These are phyloP conservation scores for Peucedramus taeniatus DNA, from an alignment of 2,113 vertebrate genomes.

Conservation along the genomic window DNA sequence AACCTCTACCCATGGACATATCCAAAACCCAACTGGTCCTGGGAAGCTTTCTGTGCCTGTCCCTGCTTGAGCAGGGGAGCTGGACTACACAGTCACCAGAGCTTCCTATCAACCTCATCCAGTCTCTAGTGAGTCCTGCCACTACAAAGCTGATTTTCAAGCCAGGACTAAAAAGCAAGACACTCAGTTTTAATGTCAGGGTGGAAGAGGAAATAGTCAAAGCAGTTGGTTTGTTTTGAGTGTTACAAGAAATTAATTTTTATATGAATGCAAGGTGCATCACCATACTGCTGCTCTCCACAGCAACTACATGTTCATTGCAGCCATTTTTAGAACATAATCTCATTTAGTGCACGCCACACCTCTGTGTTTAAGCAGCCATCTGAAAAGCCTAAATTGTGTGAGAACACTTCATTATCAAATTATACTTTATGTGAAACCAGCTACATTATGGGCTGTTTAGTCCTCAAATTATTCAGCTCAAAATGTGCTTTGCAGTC, in stretches of 20 bases:
- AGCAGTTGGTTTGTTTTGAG: background rate
- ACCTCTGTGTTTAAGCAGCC: constrained; percentile 9
- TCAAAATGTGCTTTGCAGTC: constrained; percentile 8
- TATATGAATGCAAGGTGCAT: background rate
- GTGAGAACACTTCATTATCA: constrained; percentile 28
- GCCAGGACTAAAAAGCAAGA: background rate
- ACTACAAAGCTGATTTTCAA: background rate
- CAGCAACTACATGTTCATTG: background rate
- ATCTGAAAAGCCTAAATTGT: constrained; percentile 14
- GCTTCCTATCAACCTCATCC: background rate
- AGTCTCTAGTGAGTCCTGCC: background rate
- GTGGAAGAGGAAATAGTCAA: background rate
- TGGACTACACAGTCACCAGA: background rate
- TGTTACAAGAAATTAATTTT: background rate
- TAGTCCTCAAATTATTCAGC: constrained; percentile 18
- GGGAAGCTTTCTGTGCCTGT: background rate
- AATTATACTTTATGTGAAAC: constrained; percentile 33
- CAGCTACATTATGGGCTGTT: background rate
- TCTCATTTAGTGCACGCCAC: background rate
- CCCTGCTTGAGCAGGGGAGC: background rate
- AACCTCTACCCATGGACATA: background rate
- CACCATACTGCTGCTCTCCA: background rate
- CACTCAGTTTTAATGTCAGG: background rate
- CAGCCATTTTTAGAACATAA: background rate
- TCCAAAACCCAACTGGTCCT: background rate